These are phyloP conservation scores for Rhodophaea formosa DNA, from an alignment of 2,888 invertebrate species.

Conservation along the genomic window DNA sequence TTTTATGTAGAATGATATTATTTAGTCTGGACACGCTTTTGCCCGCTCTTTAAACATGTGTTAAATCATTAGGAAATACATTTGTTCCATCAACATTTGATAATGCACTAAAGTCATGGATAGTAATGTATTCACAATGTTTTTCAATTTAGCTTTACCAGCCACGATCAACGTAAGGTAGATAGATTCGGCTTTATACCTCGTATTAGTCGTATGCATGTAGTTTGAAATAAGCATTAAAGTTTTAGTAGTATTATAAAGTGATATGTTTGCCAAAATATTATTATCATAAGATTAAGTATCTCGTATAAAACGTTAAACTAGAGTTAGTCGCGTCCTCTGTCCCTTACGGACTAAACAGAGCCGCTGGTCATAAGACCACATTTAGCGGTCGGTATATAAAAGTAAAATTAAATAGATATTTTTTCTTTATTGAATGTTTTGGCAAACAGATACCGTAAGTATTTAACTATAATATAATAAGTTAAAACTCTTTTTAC, in stretches of 20 bases:
- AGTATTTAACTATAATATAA: neutral
- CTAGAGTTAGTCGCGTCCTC: too few relatives aligned
- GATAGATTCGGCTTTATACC: constrained; percentile 28
- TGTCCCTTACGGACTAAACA: too few relatives aligned
- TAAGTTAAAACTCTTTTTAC: constrained; percentile 1
- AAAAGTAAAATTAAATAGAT: too few relatives aligned
- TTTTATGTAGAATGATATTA: constrained; percentile 38
- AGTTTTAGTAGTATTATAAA: constrained; percentile 6
- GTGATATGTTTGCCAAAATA: neutral
- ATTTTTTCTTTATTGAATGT: neutral
- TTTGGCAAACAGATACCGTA: constrained; percentile 2
- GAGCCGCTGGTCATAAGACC: too few relatives aligned
- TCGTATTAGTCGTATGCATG: constrained; percentile 27
- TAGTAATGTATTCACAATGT: constrained; percentile 34
- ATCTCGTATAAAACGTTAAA: too few relatives aligned
- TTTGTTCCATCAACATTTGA: constrained; percentile 37
- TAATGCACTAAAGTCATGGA: constrained; percentile 37
- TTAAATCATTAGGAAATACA: constrained; percentile 30
- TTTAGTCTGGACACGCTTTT: constrained; percentile 37
- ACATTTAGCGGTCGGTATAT: too few relatives aligned
- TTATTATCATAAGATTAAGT: too few relatives aligned
- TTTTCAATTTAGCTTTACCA: constrained; percentile 33
- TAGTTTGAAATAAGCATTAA: constrained; percentile 20
- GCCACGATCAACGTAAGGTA: constrained; percentile 25
- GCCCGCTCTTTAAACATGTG: constrained; percentile 30